A percentile compares a stretch with the other conserved stretches of the same genome.
Evolutionary conservation across 2,888 invertebrate genomes (phyloP).

Genomic region (Conus canariensis): DNA sequence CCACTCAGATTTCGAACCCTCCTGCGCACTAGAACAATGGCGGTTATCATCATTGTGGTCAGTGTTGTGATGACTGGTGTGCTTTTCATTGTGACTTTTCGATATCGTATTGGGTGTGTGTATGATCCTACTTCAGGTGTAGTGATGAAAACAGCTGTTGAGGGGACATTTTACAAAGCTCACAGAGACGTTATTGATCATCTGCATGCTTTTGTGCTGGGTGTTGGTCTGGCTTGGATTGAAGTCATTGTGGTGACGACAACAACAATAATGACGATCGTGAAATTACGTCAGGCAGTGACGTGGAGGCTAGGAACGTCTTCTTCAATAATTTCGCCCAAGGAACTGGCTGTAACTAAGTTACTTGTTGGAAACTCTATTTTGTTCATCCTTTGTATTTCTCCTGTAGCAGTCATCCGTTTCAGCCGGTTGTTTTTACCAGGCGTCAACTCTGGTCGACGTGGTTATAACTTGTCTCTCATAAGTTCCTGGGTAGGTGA

Average conservation of each 20-base stretch:
- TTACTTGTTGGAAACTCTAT: not conserved
- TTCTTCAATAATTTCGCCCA: not conserved
- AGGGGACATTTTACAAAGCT: not conserved
- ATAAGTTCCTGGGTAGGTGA: not conserved
- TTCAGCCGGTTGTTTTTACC: not conserved
- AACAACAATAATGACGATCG: not conserved
- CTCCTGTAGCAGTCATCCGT: not conserved
- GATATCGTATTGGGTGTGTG: not conserved
- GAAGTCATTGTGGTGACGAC: not conserved
- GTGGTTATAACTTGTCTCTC: not conserved
- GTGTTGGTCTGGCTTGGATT: not conserved
- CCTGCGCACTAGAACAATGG: slow-evolving; percentile 2
- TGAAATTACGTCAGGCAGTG: not conserved
- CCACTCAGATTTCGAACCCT: not conserved
- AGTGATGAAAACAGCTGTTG: not conserved
- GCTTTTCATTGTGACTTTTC: not conserved
- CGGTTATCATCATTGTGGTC: not conserved
- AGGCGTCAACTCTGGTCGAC: not conserved
- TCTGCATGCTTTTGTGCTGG: not conserved
- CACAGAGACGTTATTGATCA: not conserved
- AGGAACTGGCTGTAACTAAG: slow-evolving; percentile 16
- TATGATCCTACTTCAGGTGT: not conserved
- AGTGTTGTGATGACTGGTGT: not conserved
- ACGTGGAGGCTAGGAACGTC: not conserved
- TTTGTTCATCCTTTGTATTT: not conserved